Conservation (phyloP, 2,797 vertebrate species). For the Falco rusticolus region DNA sequence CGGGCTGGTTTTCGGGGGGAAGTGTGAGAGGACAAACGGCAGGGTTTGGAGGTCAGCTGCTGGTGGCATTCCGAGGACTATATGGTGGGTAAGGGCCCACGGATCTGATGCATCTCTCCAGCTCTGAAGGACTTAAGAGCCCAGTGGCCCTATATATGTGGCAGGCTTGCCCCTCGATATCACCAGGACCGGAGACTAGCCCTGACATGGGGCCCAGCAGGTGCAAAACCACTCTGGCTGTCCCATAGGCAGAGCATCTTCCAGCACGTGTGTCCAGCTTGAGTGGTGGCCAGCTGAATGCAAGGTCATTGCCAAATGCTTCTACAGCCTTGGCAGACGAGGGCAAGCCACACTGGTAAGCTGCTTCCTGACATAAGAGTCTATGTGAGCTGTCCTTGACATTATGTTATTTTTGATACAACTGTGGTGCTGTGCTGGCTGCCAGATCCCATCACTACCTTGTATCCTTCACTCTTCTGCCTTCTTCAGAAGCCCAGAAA, state of each 20-base stretch:
- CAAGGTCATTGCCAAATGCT: neutral
- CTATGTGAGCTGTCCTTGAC: neutral
- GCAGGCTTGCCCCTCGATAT: neutral
- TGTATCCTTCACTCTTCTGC: neutral
- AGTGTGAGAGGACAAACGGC: neutral
- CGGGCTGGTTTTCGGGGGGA: neutral
- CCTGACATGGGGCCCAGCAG: fast-evolving
- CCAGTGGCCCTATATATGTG: neutral
- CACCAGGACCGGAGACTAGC: neutral
- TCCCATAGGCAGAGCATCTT: neutral
- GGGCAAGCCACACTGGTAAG: neutral
- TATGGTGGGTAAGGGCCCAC: fast-evolving
- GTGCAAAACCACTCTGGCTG: neutral
- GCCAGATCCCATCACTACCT: neutral
- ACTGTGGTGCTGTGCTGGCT: neutral
- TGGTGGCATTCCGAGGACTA: neutral
- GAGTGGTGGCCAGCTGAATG: too few species aligned
- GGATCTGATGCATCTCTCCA: fast-evolving
- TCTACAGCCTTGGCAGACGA: neutral
- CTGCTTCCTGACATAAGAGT: neutral
- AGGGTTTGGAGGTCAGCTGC: neutral
- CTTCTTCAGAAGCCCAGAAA: neutral
- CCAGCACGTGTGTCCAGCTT: fast-evolving
- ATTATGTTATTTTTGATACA: neutral
- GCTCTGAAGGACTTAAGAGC: neutral